Base-by-base conservation (phyloP, 2,888 invertebrate species). In the Drosophila ustulata region DNA sequence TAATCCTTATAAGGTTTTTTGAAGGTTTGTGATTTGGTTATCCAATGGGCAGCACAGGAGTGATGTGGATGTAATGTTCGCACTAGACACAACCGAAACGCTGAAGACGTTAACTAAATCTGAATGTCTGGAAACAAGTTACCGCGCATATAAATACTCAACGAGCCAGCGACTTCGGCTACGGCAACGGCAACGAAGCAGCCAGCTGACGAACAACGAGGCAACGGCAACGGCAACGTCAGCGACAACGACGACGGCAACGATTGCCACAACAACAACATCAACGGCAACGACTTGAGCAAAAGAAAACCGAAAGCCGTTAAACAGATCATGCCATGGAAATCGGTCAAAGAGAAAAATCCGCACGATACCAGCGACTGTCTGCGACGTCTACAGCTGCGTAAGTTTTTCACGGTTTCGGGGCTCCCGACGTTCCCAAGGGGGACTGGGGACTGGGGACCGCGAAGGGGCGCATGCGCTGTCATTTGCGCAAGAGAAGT, bases 41-140 rank as follows among this genome's bases (percentile, higher is more conserved):
- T 82, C 74, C 78, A 85, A 66, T 53, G 58, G 58, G 45, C 51
- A 70, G 67, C 76, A 69, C 80, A 66, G 71, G 55, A 68, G 57
- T 55, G 43, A 9, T 18, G 47, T 47, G 46, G 13, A 11, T 62
- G 45, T 37, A 55, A 45, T 56, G 45, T n/a, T 28, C n/a, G 47
- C 75, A 75, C 65, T 55, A 73, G 59, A 67, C 83, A 71, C 71
- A 86, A 88, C 84, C 88, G 84, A 88, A 75, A 51, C 80, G 75
- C 68, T 86, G 80, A 81, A 86, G 84, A 86, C 84, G 85, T 66
- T 84, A 91, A 90, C 90, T 89, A 86, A 91, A 91, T 91, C 91
- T 91, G 91, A 91, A 81, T 81, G 87, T 81, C 72, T 80, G 65
- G 81, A 90, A 92, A 91, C 91, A 90, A 89, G 90, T 89, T 91